phyloP scores from a whole-genome alignment of 1,140 invertebrate species.

The Octopus sinensis region DNA sequence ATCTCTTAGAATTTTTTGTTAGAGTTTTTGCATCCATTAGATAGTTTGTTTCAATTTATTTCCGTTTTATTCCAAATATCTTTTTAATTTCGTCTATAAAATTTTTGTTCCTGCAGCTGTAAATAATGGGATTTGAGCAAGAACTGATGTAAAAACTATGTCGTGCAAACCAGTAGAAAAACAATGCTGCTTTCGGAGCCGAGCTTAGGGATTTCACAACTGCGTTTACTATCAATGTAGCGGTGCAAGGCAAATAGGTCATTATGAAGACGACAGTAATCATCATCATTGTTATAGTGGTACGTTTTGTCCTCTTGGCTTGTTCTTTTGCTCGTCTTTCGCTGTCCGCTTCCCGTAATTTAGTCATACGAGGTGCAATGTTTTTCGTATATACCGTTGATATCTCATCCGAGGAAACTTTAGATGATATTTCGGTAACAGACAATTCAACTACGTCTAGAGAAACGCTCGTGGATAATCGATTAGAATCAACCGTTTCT shows the following conservation, averaged over 20 bases:
- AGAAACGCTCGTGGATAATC: not conserved
- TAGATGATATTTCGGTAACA: not conserved
- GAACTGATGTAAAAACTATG: not conserved
- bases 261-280: not conserved
- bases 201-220: not conserved
- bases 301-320: not conserved
- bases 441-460: not conserved
- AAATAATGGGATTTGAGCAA: not conserved
- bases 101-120: not conserved
- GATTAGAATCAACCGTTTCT: not conserved
- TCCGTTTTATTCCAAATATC: too few species aligned
- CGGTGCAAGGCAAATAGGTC: not conserved
- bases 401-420: not conserved
- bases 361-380: not conserved
- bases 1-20: too few species aligned
- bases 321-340: not conserved
- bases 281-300: conserved; percentile 1
- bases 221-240: not conserved
- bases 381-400: not conserved
- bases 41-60: too few species aligned
- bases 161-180: not conserved
- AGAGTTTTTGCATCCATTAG: too few species aligned
- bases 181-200: not conserved
- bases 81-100: not conserved
- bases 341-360: not conserved